Percentiles rank a stretch among this genome's conserved stretches.
Conservation (phyloP, 2,888 invertebrate genomes). For the Acleris holmiana region DNA sequence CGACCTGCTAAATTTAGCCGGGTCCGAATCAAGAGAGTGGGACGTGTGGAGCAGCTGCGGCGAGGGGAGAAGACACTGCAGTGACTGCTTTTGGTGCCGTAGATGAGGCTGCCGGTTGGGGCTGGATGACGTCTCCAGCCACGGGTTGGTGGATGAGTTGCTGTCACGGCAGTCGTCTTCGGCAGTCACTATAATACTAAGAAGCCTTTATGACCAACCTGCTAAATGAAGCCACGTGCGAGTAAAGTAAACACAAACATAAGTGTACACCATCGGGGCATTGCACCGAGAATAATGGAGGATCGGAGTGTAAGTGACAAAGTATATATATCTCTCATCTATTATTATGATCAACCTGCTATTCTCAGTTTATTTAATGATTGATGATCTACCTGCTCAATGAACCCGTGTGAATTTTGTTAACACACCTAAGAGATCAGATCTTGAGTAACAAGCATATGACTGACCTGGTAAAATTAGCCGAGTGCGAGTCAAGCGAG, state of each 20-base stretch:
- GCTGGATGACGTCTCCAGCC: too few relatives aligned
- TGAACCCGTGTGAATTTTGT: constrained; percentile 61
- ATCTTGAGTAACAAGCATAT: neutral
- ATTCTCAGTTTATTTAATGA: too few relatives aligned
- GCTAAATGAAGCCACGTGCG: too few relatives aligned
- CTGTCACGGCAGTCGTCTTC: neutral
- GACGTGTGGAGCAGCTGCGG: neutral
- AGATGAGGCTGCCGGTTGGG: neutral
- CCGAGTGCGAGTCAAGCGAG: constrained; percentile 68
- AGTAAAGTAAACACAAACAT: too few relatives aligned
- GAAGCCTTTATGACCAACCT: too few relatives aligned
- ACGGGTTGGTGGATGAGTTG: too few relatives aligned
- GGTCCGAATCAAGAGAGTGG: neutral
- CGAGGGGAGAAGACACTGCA: neutral
- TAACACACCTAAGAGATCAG: constrained; percentile 61
- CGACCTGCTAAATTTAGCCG: neutral
- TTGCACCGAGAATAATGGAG: constrained; percentile 48
- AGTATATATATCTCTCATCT: too few relatives aligned
- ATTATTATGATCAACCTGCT: too few relatives aligned
- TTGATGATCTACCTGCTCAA: constrained; percentile 7
- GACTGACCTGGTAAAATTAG: constrained; percentile 33
- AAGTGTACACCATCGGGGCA: constrained; percentile 53
- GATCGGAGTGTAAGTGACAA: too few relatives aligned
- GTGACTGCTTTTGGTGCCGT: neutral
- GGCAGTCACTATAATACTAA: neutral